Conservation (phyloP, 2,888 invertebrate genomes). For the Apoda limacodes region DNA sequence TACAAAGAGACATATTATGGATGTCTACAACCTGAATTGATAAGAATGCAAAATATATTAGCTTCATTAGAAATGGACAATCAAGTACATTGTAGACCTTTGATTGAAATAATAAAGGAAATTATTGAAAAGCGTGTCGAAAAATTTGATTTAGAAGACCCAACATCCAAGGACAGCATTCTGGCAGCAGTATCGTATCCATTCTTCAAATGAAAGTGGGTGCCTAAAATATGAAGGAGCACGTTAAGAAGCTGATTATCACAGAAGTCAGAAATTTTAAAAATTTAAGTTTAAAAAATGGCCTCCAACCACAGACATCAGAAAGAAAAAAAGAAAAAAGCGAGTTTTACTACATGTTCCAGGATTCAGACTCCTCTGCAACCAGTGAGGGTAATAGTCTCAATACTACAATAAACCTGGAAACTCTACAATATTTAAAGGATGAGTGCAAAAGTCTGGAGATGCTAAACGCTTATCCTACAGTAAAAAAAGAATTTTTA, state of each 20-base stretch:
- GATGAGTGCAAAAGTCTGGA: no score
- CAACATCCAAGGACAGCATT: slow-evolving; percentile 10
- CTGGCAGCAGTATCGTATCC: slow-evolving; percentile 11
- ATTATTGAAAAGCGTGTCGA: neutral
- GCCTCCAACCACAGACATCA: slow-evolving; percentile 6
- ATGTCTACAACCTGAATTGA: no score
- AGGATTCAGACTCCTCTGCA: no score
- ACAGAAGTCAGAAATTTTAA: no score
- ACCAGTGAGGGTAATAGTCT: no score
- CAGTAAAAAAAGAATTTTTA: no score
- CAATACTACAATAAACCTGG: no score
- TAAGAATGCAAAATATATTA: slow-evolving; percentile 6
- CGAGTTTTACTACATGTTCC: slow-evolving; percentile 9
- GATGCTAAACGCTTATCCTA: no score
- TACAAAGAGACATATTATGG: slow-evolving; percentile 10
- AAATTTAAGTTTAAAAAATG: slow-evolving; percentile 4
- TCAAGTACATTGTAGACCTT: slow-evolving; percentile 7
- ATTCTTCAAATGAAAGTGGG: slow-evolving; percentile 11
- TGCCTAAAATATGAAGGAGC: slow-evolving; percentile 8
- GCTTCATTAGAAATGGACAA: slow-evolving; percentile 7
- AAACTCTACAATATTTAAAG: no score
- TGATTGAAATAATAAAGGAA: neutral
- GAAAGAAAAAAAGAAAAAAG: slow-evolving; percentile 7
- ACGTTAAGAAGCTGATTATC: neutral
- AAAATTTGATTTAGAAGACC: slow-evolving; percentile 1